Evolutionary conservation across 2,113 vertebrate genomes (phyloP).

Genomic region (Gymnobelideus leadbeateri): DNA sequence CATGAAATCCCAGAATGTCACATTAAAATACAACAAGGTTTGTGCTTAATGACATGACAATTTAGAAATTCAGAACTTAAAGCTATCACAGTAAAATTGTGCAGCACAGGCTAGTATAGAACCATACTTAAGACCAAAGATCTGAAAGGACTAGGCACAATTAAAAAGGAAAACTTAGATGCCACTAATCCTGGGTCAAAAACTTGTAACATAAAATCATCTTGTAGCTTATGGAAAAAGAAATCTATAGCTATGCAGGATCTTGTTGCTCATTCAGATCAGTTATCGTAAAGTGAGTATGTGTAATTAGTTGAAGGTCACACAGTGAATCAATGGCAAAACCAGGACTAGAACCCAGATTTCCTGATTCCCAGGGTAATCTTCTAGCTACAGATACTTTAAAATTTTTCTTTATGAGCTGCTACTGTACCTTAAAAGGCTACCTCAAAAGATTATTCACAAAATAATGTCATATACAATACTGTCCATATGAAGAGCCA

Average conservation of each 20-base stretch:
- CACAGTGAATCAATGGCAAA: not conserved
- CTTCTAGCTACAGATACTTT: not conserved
- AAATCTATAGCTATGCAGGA: not conserved
- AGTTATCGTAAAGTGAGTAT: not conserved
- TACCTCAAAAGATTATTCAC: not conserved
- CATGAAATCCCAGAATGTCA: not conserved
- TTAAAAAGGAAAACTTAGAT: not conserved
- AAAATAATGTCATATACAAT: not conserved
- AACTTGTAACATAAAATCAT: not conserved
- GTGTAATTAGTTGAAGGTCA: not conserved
- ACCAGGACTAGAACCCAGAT: not conserved
- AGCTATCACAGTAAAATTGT: slow-evolving; percentile 42
- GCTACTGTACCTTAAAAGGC: not conserved
- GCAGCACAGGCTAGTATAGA: slow-evolving; percentile 12
- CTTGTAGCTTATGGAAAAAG: not conserved
- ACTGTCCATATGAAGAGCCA: not conserved
- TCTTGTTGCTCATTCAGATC: not conserved
- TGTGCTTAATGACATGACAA: not conserved
- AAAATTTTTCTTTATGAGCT: not conserved
- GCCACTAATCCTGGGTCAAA: not conserved
- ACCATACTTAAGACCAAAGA: not conserved
- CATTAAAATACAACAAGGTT: slow-evolving; percentile 19
- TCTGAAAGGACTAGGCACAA: not conserved
- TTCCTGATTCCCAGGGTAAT: not conserved
- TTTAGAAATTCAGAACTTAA: slow-evolving; percentile 41